Conservation (phyloP, 2,888 invertebrate genomes). For the Erynnis tages region DNA sequence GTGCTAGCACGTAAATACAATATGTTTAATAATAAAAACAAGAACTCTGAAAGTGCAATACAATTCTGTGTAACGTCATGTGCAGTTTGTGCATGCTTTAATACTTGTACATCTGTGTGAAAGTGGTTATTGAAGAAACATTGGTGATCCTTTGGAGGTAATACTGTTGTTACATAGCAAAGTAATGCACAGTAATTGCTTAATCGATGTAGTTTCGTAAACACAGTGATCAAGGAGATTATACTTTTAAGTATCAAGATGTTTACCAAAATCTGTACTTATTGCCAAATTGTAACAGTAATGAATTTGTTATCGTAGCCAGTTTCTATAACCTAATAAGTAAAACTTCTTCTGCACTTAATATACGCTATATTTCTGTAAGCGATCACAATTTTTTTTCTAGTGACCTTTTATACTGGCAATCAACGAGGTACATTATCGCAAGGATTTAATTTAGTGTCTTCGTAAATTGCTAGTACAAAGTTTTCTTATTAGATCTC, state of each 20-base stretch:
- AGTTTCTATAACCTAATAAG: not conserved
- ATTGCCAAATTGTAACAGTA: conserved; percentile 27
- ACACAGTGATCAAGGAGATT: conserved; percentile 61
- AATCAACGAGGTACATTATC: not conserved
- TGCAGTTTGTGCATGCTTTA: conserved; percentile 10
- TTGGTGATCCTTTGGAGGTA: conserved; percentile 1
- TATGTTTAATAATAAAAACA: conserved; percentile 14
- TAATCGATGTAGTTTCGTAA: conserved; percentile 65
- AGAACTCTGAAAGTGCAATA: conserved; percentile 28
- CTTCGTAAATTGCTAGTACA: conserved; percentile 2
- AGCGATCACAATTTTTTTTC: not conserved
- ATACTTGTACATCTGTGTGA: conserved; percentile 14
- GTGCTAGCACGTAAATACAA: conserved; percentile 55
- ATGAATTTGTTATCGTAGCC: conserved; percentile 18
- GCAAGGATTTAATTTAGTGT: too few relatives aligned
- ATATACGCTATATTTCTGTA: conserved; percentile 1
- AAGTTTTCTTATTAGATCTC: conserved; percentile 1
- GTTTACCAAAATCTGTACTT: conserved; percentile 31
- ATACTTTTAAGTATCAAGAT: conserved; percentile 36
- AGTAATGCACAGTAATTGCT: conserved; percentile 53
- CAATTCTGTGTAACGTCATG: conserved; percentile 32
- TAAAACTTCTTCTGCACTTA: conserved; percentile 7
- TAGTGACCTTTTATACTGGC: not conserved
- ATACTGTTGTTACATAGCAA: conserved; percentile 32
- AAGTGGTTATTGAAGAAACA: conserved; percentile 17